phyloP scores from a whole-genome alignment of 2,113 vertebrate species.

The Garra rufa region DNA sequence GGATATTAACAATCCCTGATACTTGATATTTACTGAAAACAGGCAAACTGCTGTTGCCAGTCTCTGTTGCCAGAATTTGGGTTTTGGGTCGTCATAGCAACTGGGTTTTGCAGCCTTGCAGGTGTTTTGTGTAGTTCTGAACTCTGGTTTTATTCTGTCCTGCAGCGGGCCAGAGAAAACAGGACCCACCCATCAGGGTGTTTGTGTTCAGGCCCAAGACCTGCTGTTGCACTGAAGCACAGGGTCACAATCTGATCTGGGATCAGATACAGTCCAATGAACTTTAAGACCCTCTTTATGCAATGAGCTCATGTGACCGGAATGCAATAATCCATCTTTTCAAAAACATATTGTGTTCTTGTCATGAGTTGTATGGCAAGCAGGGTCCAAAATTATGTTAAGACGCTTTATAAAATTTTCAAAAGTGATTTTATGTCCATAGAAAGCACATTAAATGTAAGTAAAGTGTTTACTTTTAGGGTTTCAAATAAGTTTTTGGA shows the following conservation, averaged over 20 bases:
- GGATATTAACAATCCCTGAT: conserved; percentile 6
- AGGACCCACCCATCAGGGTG: conserved; percentile 36
- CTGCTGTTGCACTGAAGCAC: conserved; percentile 2
- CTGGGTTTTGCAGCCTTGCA: conserved; percentile 22
- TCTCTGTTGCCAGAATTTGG: conserved; percentile 16
- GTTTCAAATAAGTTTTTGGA: too few relatives aligned
- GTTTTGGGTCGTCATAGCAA: not conserved
- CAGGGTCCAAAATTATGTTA: not conserved
- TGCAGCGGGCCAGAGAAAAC: conserved; percentile 26
- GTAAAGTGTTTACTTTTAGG: too few relatives aligned
- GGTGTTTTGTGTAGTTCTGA: conserved; percentile 12
- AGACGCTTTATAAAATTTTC: too few relatives aligned
- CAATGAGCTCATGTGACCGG: not conserved
- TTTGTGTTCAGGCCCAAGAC: conserved; percentile 20
- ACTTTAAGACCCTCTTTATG: conserved; percentile 1
- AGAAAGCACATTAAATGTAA: too few relatives aligned
- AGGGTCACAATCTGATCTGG: not conserved
- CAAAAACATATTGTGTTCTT: not conserved
- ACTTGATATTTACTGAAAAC: not conserved
- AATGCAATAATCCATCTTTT: conserved; percentile 12
- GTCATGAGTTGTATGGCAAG: not conserved
- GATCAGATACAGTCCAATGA: conserved; percentile 15
- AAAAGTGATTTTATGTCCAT: too few relatives aligned
- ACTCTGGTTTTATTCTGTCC: not conserved
- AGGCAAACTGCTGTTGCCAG: too few relatives aligned